Percentiles rank a stretch among this genome's conserved stretches.
These are phyloP conservation scores for Tanaodytes sp. DNA, from an alignment of 2,888 invertebrate genomes.

Conservation along the genomic window DNA sequence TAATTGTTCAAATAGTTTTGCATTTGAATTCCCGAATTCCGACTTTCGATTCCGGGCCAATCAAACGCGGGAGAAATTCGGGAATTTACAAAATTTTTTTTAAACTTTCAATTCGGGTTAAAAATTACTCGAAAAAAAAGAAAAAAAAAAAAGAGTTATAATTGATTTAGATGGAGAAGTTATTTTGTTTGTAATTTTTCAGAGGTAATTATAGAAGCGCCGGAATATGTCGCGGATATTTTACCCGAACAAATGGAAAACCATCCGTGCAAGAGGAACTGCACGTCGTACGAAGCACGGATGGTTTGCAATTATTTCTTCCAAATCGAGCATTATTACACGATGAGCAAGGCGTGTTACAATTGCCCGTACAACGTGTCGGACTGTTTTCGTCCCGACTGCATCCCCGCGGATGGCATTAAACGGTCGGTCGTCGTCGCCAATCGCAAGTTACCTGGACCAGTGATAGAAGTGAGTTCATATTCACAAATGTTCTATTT, in stretches of 20 bases:
- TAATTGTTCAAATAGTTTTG: too few relatives aligned
- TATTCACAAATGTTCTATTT: too few relatives aligned
- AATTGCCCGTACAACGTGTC: conserved; percentile 83
- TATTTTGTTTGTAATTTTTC: too few relatives aligned
- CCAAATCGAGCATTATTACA: conserved; percentile 86
- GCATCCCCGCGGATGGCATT: conserved; percentile 88
- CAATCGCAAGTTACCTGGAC: conserved; percentile 91
- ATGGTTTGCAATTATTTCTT: conserved; percentile 84
- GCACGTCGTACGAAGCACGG: conserved; percentile 76
- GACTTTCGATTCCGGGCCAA: too few relatives aligned
- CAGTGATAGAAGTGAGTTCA: conserved; percentile 88
- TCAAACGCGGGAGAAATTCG: too few relatives aligned
- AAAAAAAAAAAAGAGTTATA: too few relatives aligned
- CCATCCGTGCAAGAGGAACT: conserved; percentile 77
- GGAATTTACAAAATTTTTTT: too few relatives aligned
- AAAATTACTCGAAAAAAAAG: too few relatives aligned
- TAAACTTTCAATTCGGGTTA: too few relatives aligned
- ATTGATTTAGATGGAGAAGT: too few relatives aligned
- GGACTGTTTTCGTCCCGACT: conserved; percentile 86
- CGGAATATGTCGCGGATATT: not conserved
- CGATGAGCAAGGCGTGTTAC: conserved; percentile 91
- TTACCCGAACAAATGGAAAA: not conserved
- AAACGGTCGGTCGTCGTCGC: conserved; percentile 83
- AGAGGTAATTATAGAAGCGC: conserved; percentile 36
- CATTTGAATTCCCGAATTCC: too few relatives aligned